A percentile compares a stretch with the other conserved stretches of the same genome.
These are phyloP conservation scores for Anticlea derivata DNA, from an alignment of 2,888 invertebrate species.

Conservation along the genomic window DNA sequence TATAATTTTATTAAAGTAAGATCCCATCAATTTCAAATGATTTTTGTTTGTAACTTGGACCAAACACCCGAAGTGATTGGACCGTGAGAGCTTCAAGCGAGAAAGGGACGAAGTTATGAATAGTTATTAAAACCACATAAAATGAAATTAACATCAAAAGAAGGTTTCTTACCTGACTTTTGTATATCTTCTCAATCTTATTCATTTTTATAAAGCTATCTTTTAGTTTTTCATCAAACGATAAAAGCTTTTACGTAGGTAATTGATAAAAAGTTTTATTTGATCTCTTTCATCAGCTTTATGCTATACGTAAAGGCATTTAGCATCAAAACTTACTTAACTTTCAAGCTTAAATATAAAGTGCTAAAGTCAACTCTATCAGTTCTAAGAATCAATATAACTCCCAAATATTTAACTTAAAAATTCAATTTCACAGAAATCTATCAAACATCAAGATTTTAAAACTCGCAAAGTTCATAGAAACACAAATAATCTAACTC, in stretches of 20 bases:
- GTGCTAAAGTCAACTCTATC: too few species aligned
- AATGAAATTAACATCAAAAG: conserved; percentile 9
- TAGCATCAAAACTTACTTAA: too few species aligned
- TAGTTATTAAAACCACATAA: conserved; percentile 47
- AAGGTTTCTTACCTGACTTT: not conserved
- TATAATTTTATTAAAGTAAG: too few species aligned
- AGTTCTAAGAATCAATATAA: too few species aligned
- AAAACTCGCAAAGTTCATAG: conserved; percentile 14
- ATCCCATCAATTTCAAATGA: too few species aligned
- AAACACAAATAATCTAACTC: conserved; percentile 21
- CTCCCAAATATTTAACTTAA: conserved; percentile 8
- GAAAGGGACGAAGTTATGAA: conserved; percentile 55
- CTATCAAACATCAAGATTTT: conserved; percentile 17
- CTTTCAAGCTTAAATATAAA: too few species aligned
- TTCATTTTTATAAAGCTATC: too few species aligned
- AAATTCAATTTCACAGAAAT: conserved; percentile 14
- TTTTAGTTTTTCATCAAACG: too few species aligned
- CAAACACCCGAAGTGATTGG: conserved; percentile 50
- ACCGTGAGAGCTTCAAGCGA: conserved; percentile 51
- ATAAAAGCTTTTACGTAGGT: too few species aligned
- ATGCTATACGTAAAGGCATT: too few species aligned
- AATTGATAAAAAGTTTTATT: too few species aligned
- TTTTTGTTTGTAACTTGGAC: conserved; percentile 39
- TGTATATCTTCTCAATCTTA: not conserved
- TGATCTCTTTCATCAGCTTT: too few species aligned